Evolutionary conservation across 2,797 vertebrate genomes (phyloP).

Genomic region (Zenarchopterus dispar): DNA sequence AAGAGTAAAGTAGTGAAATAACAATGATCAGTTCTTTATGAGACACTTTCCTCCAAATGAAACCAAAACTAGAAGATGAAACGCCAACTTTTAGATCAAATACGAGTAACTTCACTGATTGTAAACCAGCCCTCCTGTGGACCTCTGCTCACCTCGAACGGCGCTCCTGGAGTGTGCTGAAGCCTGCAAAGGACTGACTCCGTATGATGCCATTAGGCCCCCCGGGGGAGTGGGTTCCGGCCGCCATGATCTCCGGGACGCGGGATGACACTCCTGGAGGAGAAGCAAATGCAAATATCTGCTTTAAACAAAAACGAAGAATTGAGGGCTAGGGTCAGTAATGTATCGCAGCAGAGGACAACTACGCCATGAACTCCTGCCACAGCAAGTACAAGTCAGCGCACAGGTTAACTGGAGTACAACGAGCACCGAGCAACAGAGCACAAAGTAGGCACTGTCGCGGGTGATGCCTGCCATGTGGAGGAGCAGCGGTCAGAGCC

Average conservation of each 20-base stretch:
- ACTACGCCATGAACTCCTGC: too few species aligned
- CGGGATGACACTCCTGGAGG: conserved; percentile 90
- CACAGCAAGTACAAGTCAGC: background rate
- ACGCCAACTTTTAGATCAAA: too few species aligned
- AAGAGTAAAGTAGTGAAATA: background rate
- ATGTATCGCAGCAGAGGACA: too few species aligned
- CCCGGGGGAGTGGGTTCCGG: conserved; percentile 93
- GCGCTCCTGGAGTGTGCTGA: conserved; percentile 95
- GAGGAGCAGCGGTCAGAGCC: conserved; percentile 61
- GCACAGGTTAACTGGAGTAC: conserved; percentile 28
- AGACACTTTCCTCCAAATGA: too few species aligned
- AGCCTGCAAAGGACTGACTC: conserved; percentile 98
- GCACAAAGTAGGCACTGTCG: conserved; percentile 23
- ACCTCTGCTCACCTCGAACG: conserved; percentile 87
- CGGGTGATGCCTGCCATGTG: conserved; percentile 42
- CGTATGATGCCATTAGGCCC: conserved; percentile 98
- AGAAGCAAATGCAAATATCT: background rate
- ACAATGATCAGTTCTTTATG: too few species aligned
- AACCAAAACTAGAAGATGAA: too few species aligned
- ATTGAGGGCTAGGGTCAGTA: too few species aligned
- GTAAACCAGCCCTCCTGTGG: background rate
- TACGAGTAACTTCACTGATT: too few species aligned
- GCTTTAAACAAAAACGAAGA: background rate
- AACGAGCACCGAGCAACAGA: conserved; percentile 12
- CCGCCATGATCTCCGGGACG: conserved; percentile 94